These are phyloP conservation scores for Drosophila tani DNA, from an alignment of 1,140 invertebrate genomes.

Conservation along the genomic window DNA sequence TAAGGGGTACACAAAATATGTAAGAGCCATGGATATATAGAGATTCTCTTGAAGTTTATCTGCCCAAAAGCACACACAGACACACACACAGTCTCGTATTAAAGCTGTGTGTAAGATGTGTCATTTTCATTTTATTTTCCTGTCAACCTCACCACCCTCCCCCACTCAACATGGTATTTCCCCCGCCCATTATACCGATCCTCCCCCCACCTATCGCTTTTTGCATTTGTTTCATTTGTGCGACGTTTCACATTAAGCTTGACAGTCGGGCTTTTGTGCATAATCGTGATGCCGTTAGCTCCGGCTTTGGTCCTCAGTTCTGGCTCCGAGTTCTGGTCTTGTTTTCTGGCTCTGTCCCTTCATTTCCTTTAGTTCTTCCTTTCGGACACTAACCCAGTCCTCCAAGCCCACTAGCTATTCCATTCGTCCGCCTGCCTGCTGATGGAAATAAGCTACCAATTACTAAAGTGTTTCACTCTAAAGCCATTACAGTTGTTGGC, in stretches of 20 bases:
- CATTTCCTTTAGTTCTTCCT: constrained; percentile 12
- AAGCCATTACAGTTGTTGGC: constrained; percentile 42
- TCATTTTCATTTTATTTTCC: constrained; percentile 45
- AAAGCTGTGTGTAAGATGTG: constrained; percentile 45
- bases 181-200: constrained; percentile 4
- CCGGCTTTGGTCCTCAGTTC: constrained; percentile 39
- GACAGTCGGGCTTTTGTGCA: constrained; percentile 74
- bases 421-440: constrained; percentile 14
- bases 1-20: not conserved
- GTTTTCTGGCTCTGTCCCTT: constrained; percentile 9
- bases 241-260: constrained; percentile 77
- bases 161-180: not conserved
- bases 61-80: constrained; percentile 21
- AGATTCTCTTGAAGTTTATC: constrained; percentile 27
- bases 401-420: constrained; percentile 1
- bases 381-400: not conserved
- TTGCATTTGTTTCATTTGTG: constrained; percentile 77
- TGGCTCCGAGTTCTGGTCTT: constrained; percentile 8
- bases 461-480: constrained; percentile 77
- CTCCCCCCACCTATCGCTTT: constrained; percentile 33
- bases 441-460: constrained; percentile 79
- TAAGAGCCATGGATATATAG: constrained; percentile 25
- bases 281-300: constrained; percentile 78
- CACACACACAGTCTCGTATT: constrained; percentile 15
- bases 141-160: not conserved